Percentiles rank a stretch among this genome's conserved stretches.
phyloP scores from a whole-genome alignment of 2,113 vertebrate species.

The Gasterosteus aculeatus region DNA sequence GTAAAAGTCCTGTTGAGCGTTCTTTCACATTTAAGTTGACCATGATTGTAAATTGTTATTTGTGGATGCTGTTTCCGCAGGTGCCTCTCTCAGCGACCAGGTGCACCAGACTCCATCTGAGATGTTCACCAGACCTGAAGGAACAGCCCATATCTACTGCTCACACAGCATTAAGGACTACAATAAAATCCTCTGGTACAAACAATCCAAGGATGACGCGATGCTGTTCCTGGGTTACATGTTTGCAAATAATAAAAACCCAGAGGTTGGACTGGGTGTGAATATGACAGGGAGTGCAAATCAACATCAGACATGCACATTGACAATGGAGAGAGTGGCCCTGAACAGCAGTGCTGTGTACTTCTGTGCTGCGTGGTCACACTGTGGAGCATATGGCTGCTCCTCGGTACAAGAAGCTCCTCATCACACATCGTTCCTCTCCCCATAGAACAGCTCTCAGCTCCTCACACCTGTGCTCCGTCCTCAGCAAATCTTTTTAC shows the following conservation, averaged over 20 bases:
- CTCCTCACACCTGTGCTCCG: neutral
- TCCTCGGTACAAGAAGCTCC: slow-evolving; percentile 30
- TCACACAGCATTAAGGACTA: slow-evolving; percentile 31
- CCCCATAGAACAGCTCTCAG: neutral
- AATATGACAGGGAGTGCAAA: slow-evolving; percentile 17
- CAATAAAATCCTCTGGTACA: slow-evolving; percentile 60
- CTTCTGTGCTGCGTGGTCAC: slow-evolving; percentile 55
- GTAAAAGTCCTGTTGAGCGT: slow-evolving; percentile 2
- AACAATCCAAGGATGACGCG: slow-evolving; percentile 2
- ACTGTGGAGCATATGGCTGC: slow-evolving; percentile 32
- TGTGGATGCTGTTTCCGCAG: neutral
- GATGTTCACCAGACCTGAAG: neutral
- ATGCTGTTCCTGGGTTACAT: slow-evolving; percentile 57
- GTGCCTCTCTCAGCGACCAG: slow-evolving; percentile 20
- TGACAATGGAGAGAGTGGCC: neutral
- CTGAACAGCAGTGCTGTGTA: slow-evolving; percentile 47
- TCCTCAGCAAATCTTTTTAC: neutral
- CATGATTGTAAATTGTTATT: neutral
- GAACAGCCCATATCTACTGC: slow-evolving; percentile 40
- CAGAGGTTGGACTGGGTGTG: slow-evolving; percentile 7
- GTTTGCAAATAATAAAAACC: fast-evolving
- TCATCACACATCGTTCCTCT: neutral
- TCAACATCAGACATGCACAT: slow-evolving; percentile 18
- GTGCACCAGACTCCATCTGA: slow-evolving; percentile 40
- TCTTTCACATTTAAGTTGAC: neutral